Evolutionary conservation across 30 jellyfish, hydroid and myxozoan species (phyloP), one percentile per base, ranked within the genome.

Genomic region (Cassiopea andromeda): DNA sequence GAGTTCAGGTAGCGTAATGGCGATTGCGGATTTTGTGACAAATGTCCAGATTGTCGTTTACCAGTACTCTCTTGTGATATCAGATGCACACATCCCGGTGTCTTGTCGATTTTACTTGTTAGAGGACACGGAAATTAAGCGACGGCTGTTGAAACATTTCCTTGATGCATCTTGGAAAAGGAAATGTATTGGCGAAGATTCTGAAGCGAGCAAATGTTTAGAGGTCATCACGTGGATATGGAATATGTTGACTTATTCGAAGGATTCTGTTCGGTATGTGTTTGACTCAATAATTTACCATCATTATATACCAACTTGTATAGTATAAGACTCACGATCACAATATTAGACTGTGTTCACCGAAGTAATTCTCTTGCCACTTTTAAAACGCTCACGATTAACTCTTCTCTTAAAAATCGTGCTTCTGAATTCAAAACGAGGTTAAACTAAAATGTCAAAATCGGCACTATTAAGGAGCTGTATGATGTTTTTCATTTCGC

Each of bases 11-110:
- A 27, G 18, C 69, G 73, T 54, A 19, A 44, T 79, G 46, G 85
- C 90, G 72, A 81, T 88, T 17, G 89, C 90, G 7, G 93, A 83
- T 86, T 68, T 83, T 57, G 80, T 91, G 19, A 68, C 93, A 17
- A 80, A 77, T 78, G 83, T 91, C 48, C 85, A 72, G 7, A 78
- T 91, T 0, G 78, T 82, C 71, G 90, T 91, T 48, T 67, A 75
- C 69, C 97, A 91, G 64, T 91, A 57, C 64, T 10, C 47, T 46
- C 87, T 81, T 4, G 74, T 72, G 12, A 46, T 47, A 74, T 81
- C 83, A 13, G 70, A 66, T 45, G 1, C 69, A 18, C 69, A 61
- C 46, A 38, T 80, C 83, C 87, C 91, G 18, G 61, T 72, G 48
- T 88, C 96, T 0, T 88, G 88, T 72, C 83, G 96, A 4, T 44